Evolutionary conservation across 1,140 invertebrate genomes (phyloP).

Genomic region (Trachelipus rathkii): DNA sequence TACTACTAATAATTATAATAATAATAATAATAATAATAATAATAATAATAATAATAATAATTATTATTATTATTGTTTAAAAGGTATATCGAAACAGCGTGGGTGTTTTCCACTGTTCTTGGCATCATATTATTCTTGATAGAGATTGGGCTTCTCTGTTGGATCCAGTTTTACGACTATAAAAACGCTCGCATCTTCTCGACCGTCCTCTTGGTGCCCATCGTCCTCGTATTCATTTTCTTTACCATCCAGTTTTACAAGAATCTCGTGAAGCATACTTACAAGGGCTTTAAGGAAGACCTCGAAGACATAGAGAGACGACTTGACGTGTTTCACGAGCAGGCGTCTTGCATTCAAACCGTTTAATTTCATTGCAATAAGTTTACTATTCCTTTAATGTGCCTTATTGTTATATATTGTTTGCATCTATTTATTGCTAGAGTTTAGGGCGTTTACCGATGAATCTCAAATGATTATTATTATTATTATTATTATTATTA

Average conservation of each 20-base stretch:
- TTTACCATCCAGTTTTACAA: slow-evolving; percentile 93
- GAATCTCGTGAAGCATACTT: slow-evolving; percentile 61
- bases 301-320: background rate
- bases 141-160: slow-evolving; percentile 92
- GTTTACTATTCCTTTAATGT: too few relatives aligned
- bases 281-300: background rate
- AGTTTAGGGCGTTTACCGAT: too few relatives aligned
- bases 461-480: too few relatives aligned
- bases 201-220: slow-evolving; percentile 82
- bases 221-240: slow-evolving; percentile 80
- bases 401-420: too few relatives aligned
- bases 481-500: too few relatives aligned
- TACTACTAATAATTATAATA: too few relatives aligned
- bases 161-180: slow-evolving; percentile 84
- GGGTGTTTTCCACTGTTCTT: slow-evolving; percentile 92
- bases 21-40: too few relatives aligned
- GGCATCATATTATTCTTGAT: slow-evolving; percentile 88
- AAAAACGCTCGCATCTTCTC: slow-evolving; percentile 76
- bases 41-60: too few relatives aligned
- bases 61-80: too few relatives aligned
- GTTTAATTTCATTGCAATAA: background rate
- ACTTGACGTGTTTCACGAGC: background rate
- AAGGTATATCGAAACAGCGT: slow-evolving; percentile 91
- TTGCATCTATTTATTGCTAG: too few relatives aligned
- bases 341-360: background rate